Evolutionary conservation across 2,888 invertebrate genomes (phyloP), one percentile per base, ranked within the genome.

Genomic region (Drosophila kuntzei): DNA sequence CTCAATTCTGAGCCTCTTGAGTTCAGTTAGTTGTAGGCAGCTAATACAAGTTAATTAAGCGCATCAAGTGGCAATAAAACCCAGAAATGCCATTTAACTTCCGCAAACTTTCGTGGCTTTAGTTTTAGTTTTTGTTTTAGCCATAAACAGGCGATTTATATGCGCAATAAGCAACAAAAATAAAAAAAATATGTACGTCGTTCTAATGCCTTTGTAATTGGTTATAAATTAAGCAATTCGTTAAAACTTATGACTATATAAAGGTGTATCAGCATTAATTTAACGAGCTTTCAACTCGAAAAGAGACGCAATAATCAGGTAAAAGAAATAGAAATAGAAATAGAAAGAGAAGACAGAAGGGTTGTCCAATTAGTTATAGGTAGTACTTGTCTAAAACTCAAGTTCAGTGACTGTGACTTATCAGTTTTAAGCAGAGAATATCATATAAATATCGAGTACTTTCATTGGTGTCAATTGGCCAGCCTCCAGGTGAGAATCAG

Each of bases 161-260:
- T 87, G 89, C 79, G 86, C 84, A 89, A 88, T 85, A 80, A 86
- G 68, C 76, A 68, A 71, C 64, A 46, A 60, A 84, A 79, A 54
- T 6, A 66, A 73, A 67, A 50, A 86, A 78, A 57, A 57, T 59
- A 39, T 66, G 68, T 75, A 69, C 25, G 22, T 39, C 43, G 51
- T 58, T 62, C 87, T 85, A 85, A 85, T 85, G 85, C 85, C 60
- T 88, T 85, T 85, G 83, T 85, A 85, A 85, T 85, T 85, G 85
- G 88, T 76, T 76, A 80, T 82, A 76, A 88, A 87, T 87, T 82
- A 85, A 87, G 88, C 86, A 84, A 76, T 85, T 82, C 67, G 75
- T 71, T 46, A 63, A 34, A 57, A 44, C 16, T 11, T 36, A 20
- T 46, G 8, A 43, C 25, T 16, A 27, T 16, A 39, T 39, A 18